Percentiles rank a stretch among this genome's conserved stretches.
Conservation (phyloP, 2,888 invertebrate genomes). For the Limnephilus auricula region DNA sequence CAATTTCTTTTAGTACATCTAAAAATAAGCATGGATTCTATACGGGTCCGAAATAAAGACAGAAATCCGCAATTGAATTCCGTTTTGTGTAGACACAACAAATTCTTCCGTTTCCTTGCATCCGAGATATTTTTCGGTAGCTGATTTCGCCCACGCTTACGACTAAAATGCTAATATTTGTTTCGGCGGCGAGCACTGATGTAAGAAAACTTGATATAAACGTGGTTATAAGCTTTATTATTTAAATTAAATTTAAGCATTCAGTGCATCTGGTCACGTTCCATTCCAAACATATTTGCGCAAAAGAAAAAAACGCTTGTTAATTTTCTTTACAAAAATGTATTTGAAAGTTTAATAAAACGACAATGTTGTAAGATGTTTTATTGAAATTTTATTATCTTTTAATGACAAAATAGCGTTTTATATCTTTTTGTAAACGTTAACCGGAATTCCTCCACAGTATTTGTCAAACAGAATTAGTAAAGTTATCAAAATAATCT, state of each 20-base stretch:
- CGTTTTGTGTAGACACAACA: conserved; percentile 32
- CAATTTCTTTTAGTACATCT: not conserved
- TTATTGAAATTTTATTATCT: too few species aligned
- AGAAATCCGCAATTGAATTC: not conserved
- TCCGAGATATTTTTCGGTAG: not conserved
- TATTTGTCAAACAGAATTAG: too few species aligned
- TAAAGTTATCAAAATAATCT: too few species aligned
- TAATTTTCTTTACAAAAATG: not conserved
- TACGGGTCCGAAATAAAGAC: not conserved
- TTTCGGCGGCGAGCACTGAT: not conserved
- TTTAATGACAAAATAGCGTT: too few species aligned
- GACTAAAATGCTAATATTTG: not conserved
- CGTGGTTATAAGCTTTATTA: not conserved
- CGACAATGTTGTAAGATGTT: too few species aligned
- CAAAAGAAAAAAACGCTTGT: not conserved
- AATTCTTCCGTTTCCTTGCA: conserved; percentile 40
- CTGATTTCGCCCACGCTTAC: not conserved
- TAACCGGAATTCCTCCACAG: too few species aligned
- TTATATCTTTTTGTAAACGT: too few species aligned
- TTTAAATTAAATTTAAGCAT: not conserved
- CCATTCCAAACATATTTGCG: not conserved
- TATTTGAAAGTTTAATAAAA: too few species aligned
- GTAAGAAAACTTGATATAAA: not conserved
- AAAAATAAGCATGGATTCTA: not conserved
- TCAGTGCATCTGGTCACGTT: not conserved